A percentile compares a stretch with the other conserved stretches of the same genome.
phyloP scores from a whole-genome alignment of 1,140 invertebrate species.

The Rhagoletis zephyria region DNA sequence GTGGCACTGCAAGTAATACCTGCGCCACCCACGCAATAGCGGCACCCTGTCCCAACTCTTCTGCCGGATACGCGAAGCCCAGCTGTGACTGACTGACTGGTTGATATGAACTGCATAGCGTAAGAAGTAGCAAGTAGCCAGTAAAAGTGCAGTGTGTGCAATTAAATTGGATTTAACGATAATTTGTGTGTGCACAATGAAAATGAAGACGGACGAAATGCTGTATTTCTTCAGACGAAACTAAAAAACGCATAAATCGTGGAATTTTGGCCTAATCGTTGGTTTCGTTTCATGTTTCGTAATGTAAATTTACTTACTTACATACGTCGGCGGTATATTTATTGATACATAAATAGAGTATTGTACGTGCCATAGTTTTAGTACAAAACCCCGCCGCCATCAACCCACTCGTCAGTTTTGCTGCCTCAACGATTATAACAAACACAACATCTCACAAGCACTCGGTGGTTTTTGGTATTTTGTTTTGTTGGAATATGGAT shows the following conservation, averaged over 20 bases:
- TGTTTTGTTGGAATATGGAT: conserved; percentile 59
- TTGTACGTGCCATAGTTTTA: conserved; percentile 20
- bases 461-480: conserved; percentile 48
- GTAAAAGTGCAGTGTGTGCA: not conserved
- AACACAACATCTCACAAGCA: not conserved
- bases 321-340: not conserved
- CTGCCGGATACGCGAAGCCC: conserved; percentile 20
- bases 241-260: not conserved
- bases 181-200: not conserved
- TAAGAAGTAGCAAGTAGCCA: not conserved
- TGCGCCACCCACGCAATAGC: conserved; percentile 36
- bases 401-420: conserved; percentile 23
- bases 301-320: conserved; percentile 7
- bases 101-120: not conserved
- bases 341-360: not conserved
- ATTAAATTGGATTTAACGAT: conserved; percentile 15
- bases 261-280: not conserved
- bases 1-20: conserved; percentile 24
- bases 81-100: not conserved
- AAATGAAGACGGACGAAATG: not conserved
- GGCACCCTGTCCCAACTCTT: not conserved
- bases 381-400: not conserved
- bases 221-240: not conserved
- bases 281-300: not conserved
- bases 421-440: not conserved